Base-by-base conservation (phyloP, 1,140 invertebrate species). In the Zaprionus lachaisei region DNA sequence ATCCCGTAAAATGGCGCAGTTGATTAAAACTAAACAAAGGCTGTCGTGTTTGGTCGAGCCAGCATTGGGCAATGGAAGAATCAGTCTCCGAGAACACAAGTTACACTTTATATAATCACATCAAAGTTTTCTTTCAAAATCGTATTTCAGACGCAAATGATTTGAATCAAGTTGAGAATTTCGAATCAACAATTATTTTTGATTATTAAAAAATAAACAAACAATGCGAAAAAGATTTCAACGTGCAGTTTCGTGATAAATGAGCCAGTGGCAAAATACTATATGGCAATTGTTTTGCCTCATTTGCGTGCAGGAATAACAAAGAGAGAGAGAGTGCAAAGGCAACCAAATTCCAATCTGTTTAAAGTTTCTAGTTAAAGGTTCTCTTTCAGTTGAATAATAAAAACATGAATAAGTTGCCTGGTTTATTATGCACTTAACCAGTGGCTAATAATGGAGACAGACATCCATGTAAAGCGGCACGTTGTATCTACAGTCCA, bases 171-270 rank as follows among this genome's bases (percentile, higher is more conserved):
- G 20, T 14, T 51, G 47, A 51, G 22, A 24, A 24, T 2, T 51
- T 51, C 4, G 47, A 22, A 51, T 51, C 20, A 22, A 24, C 20
- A 24, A 51, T 14, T 17, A 22, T 24, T 22, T 24, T 2, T 24
- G 26, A 12, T 9, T 44, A n/a, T 15, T 49, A 57, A 62, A 63
- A 56, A 78, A 81, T 74, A 68, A 66, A 70, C 34, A 72, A 56
- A 57, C 31, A 20, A 17, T 47, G 55, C 3, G 63, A 51, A 68
- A 68, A 38, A 28, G 17, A 69, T 62, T 62, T 31, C 34, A 31
- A 17, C 17, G 47, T n/a, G 5, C 20, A 56, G 31, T 11, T 37
- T 38, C 5, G 22, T 51, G 38, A 22, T 70, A 22, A 70, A 63
- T 47, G 44, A 38, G 26, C 1, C 15, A 28, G 7, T 49, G 44